These are phyloP conservation scores for Psix sp. DNA, from an alignment of 1,140 invertebrate species.

Conservation along the genomic window DNA sequence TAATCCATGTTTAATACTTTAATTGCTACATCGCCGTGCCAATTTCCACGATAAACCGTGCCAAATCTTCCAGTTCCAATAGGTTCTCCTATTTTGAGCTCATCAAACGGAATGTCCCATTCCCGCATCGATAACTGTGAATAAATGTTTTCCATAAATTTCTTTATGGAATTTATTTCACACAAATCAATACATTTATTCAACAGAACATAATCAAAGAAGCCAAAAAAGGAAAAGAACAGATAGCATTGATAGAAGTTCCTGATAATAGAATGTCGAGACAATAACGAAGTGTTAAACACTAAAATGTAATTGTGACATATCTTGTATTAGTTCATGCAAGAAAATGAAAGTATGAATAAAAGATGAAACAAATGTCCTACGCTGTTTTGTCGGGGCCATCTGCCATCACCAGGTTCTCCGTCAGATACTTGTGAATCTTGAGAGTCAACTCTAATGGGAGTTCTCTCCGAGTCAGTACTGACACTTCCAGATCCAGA, in stretches of 20 bases:
- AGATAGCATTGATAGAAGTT: too few species aligned
- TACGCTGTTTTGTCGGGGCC: slow-evolving; percentile 94
- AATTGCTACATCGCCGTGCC: slow-evolving; percentile 99
- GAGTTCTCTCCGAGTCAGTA: slow-evolving; percentile 90
- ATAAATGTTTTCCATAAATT: slow-evolving; percentile 54
- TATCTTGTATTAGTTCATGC: too few species aligned
- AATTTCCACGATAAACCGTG: slow-evolving; percentile 95
- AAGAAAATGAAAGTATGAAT: not conserved
- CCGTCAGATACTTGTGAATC: slow-evolving; percentile 89
- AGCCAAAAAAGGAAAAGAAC: slow-evolving; percentile 8
- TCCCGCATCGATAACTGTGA: slow-evolving; percentile 90
- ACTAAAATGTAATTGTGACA: not conserved
- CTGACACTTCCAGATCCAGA: slow-evolving; percentile 83
- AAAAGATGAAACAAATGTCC: slow-evolving; percentile 57
- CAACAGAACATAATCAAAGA: slow-evolving; percentile 8
- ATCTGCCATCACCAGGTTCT: slow-evolving; percentile 80
- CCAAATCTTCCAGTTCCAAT: slow-evolving; percentile 96
- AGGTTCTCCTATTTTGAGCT: slow-evolving; percentile 90
- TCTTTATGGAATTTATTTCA: slow-evolving; percentile 46
- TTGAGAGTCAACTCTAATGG: slow-evolving; percentile 89
- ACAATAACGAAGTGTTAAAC: not conserved
- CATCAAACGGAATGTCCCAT: slow-evolving; percentile 98
- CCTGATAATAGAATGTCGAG: too few species aligned
- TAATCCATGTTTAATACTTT: slow-evolving; percentile 96
- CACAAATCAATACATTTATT: slow-evolving; percentile 30